phyloP scores from a whole-genome alignment of 2,888 invertebrate genomes.

The Xanthorhoe spadicearia region DNA sequence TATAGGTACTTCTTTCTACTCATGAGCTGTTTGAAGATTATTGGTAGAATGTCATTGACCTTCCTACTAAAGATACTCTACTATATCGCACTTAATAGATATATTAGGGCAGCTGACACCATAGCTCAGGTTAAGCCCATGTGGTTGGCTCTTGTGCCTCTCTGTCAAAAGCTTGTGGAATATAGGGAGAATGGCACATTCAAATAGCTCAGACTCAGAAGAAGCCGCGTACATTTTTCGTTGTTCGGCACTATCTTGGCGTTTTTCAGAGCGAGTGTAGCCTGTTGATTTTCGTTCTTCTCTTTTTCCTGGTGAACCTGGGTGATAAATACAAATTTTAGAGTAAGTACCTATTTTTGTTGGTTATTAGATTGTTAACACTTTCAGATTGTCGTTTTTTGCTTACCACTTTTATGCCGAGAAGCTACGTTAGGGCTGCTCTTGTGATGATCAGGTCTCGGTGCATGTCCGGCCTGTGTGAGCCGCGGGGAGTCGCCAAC shows the following conservation, averaged over 20 bases:
- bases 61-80: conserved; percentile 88
- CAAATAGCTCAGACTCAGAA: conserved; percentile 93
- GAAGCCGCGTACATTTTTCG: conserved; percentile 90
- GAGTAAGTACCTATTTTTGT: too few relatives aligned
- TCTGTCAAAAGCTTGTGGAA: conserved; percentile 96
- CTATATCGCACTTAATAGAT: conserved; percentile 97
- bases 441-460: conserved; percentile 83
- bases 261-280: conserved; percentile 77
- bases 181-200: conserved; percentile 94
- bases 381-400: too few relatives aligned
- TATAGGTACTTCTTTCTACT: neutral
- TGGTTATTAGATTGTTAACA: too few relatives aligned
- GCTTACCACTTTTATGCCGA: conserved; percentile 71
- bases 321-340: conserved; percentile 1
- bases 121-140: conserved; percentile 88
- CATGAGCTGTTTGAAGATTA: neutral
- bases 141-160: conserved; percentile 89
- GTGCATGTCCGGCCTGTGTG: conserved; percentile 66
- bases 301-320: conserved; percentile 72
- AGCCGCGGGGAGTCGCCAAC: conserved; percentile 72
- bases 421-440: conserved; percentile 87
- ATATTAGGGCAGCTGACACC: conserved; percentile 97
- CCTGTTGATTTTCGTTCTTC: conserved; percentile 82
- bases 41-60: neutral
- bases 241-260: conserved; percentile 71